A percentile compares a stretch with the other conserved stretches of the same genome.
Conservation (phyloP, 2,797 vertebrate species). For the Helarctos malayanus region DNA sequence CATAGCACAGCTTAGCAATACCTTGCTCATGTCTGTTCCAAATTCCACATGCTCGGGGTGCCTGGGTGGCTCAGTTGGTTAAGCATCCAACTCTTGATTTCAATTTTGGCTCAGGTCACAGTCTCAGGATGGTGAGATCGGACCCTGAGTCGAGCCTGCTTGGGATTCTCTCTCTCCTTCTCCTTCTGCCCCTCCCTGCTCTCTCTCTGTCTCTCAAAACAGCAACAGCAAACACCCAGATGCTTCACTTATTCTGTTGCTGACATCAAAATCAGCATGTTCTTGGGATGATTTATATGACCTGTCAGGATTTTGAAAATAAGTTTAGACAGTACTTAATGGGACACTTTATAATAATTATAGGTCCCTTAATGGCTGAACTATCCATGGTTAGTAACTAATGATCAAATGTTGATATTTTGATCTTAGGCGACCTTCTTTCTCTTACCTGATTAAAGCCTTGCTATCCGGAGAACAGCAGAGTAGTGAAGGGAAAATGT, state of each 20-base stretch:
- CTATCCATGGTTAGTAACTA: not conserved
- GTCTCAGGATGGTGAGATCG: not conserved
- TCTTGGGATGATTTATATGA: not conserved
- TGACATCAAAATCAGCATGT: not conserved
- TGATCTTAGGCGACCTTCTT: not conserved
- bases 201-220: not conserved
- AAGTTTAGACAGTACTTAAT: not conserved
- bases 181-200: not conserved
- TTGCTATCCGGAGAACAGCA: not conserved
- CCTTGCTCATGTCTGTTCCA: not conserved
- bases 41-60: not conserved
- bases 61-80: not conserved
- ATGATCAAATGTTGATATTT: not conserved
- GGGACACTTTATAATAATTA: not conserved
- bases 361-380: not conserved
- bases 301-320: not conserved
- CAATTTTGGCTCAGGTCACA: not conserved
- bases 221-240: not conserved
- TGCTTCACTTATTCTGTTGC: not conserved
- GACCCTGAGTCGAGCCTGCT: not conserved
- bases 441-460: not conserved
- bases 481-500: not conserved
- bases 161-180: not conserved
- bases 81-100: not conserved
- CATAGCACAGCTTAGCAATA: not conserved